These are phyloP conservation scores for Chloroclysta siterata DNA, from an alignment of 2,888 invertebrate species.

Conservation along the genomic window DNA sequence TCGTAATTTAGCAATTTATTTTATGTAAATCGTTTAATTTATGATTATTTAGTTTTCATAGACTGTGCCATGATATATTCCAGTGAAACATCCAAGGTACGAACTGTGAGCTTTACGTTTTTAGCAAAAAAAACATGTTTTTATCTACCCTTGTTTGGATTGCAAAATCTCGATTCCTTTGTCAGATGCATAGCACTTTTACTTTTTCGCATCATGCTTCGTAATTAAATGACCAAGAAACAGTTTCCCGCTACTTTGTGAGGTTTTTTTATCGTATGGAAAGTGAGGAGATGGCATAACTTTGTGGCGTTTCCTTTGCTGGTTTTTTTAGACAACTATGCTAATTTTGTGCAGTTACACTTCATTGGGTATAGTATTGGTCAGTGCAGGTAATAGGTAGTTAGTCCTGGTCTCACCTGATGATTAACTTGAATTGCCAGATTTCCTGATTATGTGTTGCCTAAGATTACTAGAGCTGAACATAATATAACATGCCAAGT, in stretches of 20 bases:
- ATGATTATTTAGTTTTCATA: constrained; percentile 61
- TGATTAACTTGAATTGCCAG: constrained; percentile 30
- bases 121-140: constrained; percentile 67
- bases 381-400: constrained; percentile 49
- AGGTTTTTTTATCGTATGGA: constrained; percentile 48
- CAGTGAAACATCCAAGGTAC: constrained; percentile 57
- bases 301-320: constrained; percentile 19
- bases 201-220: constrained; percentile 60
- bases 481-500: neutral
- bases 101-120: constrained; percentile 48
- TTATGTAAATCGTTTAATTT: constrained; percentile 64
- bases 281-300: constrained; percentile 47
- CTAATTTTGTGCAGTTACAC: constrained; percentile 61
- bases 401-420: constrained; percentile 38
- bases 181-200: constrained; percentile 76
- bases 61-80: constrained; percentile 65
- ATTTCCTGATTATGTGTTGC: constrained; percentile 18
- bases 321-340: constrained; percentile 49
- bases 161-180: constrained; percentile 80
- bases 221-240: constrained; percentile 42
- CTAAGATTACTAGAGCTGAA: constrained; percentile 12
- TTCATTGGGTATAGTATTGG: constrained; percentile 58
- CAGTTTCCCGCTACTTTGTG: constrained; percentile 62
- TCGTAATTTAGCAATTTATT: constrained; percentile 70
- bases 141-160: constrained; percentile 76